These are phyloP conservation scores for Euphonia xanthogaster DNA, from an alignment of 2,797 vertebrate species.

Conservation along the genomic window DNA sequence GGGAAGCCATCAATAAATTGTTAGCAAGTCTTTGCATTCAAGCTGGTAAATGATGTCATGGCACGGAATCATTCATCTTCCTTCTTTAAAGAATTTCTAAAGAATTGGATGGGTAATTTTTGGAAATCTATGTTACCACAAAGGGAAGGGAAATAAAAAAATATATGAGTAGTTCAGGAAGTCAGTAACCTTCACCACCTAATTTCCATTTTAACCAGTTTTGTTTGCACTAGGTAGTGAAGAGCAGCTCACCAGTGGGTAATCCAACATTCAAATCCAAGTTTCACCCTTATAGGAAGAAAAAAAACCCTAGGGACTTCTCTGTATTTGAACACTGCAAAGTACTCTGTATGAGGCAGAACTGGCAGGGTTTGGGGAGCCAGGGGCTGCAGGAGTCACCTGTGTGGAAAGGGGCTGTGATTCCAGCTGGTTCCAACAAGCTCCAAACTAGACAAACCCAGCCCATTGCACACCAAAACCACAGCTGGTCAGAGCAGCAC, in stretches of 20 bases:
- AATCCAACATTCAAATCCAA: background rate
- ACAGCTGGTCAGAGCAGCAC: background rate
- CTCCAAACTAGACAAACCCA: background rate
- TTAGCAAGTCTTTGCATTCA: background rate
- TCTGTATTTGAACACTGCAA: background rate
- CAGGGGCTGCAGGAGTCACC: background rate
- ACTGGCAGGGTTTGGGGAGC: background rate
- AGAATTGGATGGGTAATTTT: background rate
- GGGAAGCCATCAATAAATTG: background rate
- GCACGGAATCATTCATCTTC: fast-evolving
- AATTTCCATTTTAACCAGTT: background rate
- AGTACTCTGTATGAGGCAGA: background rate
- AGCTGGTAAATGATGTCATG: background rate
- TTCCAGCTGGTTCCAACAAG: background rate
- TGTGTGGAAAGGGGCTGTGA: background rate
- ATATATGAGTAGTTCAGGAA: background rate
- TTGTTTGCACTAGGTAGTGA: background rate
- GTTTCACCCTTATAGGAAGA: background rate
- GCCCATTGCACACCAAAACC: background rate
- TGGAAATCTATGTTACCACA: background rate
- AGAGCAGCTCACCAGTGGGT: background rate
- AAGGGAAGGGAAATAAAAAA: background rate
- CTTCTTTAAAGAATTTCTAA: background rate
- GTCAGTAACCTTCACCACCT: background rate
- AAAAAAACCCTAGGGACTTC: background rate